phyloP scores from a whole-genome alignment of 2,113 vertebrate species.

The rat (Rattus norvegicus) region DNA sequence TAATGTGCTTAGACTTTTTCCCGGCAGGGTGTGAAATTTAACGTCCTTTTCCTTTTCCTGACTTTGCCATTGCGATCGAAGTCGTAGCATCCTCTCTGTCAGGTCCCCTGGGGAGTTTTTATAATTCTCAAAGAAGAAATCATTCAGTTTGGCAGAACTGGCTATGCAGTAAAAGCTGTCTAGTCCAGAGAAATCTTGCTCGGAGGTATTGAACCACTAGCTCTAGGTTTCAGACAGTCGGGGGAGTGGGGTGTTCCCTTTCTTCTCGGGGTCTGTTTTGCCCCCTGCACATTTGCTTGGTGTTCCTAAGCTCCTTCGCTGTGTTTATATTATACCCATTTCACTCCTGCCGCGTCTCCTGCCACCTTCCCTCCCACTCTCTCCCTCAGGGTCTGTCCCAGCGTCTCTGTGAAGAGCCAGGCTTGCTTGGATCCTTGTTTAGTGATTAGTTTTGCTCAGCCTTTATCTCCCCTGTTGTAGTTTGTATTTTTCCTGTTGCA shows the following conservation, averaged over 20 bases:
- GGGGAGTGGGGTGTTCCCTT: neutral
- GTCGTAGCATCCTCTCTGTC: neutral
- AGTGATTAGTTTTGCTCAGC: neutral
- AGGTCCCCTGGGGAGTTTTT: neutral
- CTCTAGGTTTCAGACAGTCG: neutral
- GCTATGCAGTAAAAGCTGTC: neutral
- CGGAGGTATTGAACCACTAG: neutral
- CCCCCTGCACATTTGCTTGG: neutral
- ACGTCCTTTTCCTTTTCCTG: neutral
- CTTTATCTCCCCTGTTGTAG: neutral
- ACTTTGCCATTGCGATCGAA: slow-evolving; percentile 1
- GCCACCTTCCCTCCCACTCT: neutral
- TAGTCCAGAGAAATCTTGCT: neutral
- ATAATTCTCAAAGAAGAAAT: slow-evolving; percentile 35
- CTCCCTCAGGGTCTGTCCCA: neutral
- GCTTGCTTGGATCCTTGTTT: neutral
- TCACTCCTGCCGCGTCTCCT: neutral
- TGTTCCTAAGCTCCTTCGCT: neutral
- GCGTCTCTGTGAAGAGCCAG: neutral
- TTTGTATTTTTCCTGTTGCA: slow-evolving; percentile 21
- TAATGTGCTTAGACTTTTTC: slow-evolving; percentile 7
- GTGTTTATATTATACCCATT: neutral
- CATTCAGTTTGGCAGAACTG: slow-evolving; percentile 19
- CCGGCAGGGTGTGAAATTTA: neutral
- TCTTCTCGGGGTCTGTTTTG: neutral